Evolutionary conservation across 2,888 invertebrate species (phyloP).

Genomic region (Camptogramma bilineatum): DNA sequence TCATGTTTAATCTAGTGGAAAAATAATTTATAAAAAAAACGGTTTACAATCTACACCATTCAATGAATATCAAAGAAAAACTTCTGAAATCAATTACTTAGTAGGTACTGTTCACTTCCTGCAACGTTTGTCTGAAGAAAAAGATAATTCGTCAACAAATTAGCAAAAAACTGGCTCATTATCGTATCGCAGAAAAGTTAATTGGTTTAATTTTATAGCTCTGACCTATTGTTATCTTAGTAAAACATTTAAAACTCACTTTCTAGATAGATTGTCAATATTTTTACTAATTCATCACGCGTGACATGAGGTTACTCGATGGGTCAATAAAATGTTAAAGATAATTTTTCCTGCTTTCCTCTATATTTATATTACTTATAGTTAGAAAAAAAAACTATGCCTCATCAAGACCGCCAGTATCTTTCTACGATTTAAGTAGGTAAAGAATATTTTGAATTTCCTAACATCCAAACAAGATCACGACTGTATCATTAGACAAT

Average conservation of each 20-base stretch:
- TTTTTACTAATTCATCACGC: background rate
- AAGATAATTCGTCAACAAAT: slow-evolving; percentile 4
- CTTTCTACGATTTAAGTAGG: too few relatives aligned
- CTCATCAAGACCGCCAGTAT: too few relatives aligned
- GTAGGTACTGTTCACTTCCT: background rate
- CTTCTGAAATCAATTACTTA: background rate
- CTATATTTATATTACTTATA: too few relatives aligned
- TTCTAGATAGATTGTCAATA: background rate
- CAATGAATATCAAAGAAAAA: background rate
- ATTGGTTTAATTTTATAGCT: slow-evolving; percentile 4
- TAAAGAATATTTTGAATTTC: too few relatives aligned
- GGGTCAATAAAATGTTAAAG: background rate
- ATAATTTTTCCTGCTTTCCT: too few relatives aligned
- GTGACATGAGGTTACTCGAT: background rate
- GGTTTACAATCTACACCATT: background rate
- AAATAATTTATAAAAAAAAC: too few relatives aligned
- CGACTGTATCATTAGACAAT: too few relatives aligned
- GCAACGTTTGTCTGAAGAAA: background rate
- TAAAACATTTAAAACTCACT: background rate
- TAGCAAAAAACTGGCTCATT: slow-evolving; percentile 10
- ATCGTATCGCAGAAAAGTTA: background rate
- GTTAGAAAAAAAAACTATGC: too few relatives aligned
- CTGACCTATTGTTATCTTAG: slow-evolving; percentile 2
- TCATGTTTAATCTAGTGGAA: too few relatives aligned
- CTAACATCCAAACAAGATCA: too few relatives aligned